Percentiles rank a stretch among this genome's conserved stretches.
phyloP scores from a whole-genome alignment of 2,888 invertebrate genomes.

The Thymelicus lineola region DNA sequence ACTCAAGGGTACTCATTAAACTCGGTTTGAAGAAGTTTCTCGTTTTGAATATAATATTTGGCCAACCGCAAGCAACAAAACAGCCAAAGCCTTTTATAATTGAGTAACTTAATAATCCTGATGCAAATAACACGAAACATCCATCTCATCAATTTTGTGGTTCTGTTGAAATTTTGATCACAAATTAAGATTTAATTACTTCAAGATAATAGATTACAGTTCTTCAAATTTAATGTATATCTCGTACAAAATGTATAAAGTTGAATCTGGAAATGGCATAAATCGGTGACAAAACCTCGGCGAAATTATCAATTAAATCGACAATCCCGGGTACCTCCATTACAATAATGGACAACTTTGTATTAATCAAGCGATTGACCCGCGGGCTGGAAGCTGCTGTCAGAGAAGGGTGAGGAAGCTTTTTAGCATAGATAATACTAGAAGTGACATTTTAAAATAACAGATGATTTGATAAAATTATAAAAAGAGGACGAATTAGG shows the following conservation, averaged over 20 bases:
- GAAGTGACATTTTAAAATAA: constrained; percentile 25
- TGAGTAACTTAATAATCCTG: constrained; percentile 20
- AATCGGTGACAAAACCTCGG: constrained; percentile 39
- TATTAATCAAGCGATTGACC: constrained; percentile 63
- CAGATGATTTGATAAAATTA: too few relatives aligned
- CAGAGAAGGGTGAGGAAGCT: constrained; percentile 35
- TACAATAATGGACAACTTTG: constrained; percentile 64
- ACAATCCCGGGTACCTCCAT: constrained; percentile 58
- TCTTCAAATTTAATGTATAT: too few relatives aligned
- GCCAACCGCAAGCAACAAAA: constrained; percentile 28
- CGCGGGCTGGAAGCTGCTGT: constrained; percentile 23
- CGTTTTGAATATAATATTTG: constrained; percentile 29
- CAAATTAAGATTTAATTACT: constrained; percentile 10
- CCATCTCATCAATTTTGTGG: constrained; percentile 31
- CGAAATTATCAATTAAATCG: constrained; percentile 58
- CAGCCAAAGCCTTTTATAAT: constrained; percentile 21
- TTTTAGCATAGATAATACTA: constrained; percentile 1
- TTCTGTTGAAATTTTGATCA: constrained; percentile 24
- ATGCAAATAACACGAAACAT: constrained; percentile 29
- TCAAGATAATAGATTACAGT: not conserved
- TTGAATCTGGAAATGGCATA: not conserved
- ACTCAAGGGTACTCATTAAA: constrained; percentile 7
- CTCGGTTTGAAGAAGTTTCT: constrained; percentile 17
- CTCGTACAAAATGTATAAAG: not conserved
- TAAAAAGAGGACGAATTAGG: too few relatives aligned